Base-by-base conservation (phyloP, 2,797 vertebrate genomes). In the Pipistrellus nathusii region DNA sequence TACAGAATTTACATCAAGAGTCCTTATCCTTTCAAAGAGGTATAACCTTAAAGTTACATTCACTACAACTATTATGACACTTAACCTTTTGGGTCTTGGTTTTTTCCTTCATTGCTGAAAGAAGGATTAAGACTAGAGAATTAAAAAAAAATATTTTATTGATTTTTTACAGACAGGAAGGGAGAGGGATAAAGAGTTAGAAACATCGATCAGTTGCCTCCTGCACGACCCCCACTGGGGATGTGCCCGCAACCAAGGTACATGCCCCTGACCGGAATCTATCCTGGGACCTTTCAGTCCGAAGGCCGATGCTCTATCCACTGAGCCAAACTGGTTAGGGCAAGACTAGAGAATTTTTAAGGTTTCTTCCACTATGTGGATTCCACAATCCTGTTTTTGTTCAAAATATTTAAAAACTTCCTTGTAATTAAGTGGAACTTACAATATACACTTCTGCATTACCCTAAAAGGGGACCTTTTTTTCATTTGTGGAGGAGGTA, bases 361-460 rank as follows among this genome's bases (percentile, higher is more conserved):
- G 59, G 62, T 64, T 27, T 85, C 71, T 80, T 71, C 11, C 27
- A 83, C 38, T 80, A 38, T 90, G 18, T 85, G 32, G 53, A 91
- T 86, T 94, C 71, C 25, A 92, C 51, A 76, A 86, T 59, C 51
- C 46, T 83, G 13, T 86, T 85, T 93, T 83, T 69, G 25, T 76
- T 75, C 1, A 81, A 94, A 96, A 93, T n/a, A 93, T 64, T 69
- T 77, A 88, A 38, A 94, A 84, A 73, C 20, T 73, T 77, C 27
- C 35, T 7, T 85, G 25, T 88, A 88, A 95, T 90, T 77, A 92
- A 48, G 23, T 21, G 88, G 76, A 95, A 91, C 27, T 25, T 51
- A 91, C 1, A 76, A 59, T 57, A 78, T 59, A 88, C 46, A 89
- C 81, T 95, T 72, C 35, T 80, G 41, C 92, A 90, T 95, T 83